These are phyloP conservation scores for Ectropis grisescens DNA, from an alignment of 1,140 invertebrate genomes.

Conservation along the genomic window DNA sequence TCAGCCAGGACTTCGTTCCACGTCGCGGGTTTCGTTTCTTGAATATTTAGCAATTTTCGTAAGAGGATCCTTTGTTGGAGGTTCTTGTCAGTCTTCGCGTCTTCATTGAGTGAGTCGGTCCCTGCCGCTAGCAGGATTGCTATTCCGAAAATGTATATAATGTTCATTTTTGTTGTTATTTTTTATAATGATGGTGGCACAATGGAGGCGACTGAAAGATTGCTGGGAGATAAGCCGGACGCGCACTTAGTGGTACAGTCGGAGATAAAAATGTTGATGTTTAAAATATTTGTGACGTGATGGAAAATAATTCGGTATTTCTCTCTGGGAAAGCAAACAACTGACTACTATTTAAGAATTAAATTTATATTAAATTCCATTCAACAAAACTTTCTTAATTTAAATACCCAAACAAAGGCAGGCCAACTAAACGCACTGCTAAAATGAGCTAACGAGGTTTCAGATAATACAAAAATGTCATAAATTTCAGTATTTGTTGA, in stretches of 20 bases:
- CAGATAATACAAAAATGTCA: too few relatives aligned
- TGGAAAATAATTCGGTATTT: too few relatives aligned
- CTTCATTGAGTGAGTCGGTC: conserved; percentile 10
- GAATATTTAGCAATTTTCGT: conserved; percentile 37
- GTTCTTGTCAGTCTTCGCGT: conserved; percentile 2
- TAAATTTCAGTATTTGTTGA: too few relatives aligned
- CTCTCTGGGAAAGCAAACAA: too few relatives aligned
- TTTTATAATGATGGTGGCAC: conserved; percentile 9
- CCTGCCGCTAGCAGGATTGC: conserved; percentile 8
- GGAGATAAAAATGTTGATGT: conserved; percentile 8
- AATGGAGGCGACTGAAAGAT: conserved; percentile 13
- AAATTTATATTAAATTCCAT: too few relatives aligned
- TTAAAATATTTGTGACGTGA: too few relatives aligned
- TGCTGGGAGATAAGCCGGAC: conserved; percentile 11
- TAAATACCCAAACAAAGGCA: too few relatives aligned
- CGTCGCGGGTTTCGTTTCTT: conserved; percentile 18
- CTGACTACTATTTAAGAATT: too few relatives aligned
- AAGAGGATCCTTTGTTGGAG: conserved; percentile 26
- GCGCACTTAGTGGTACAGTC: conserved; percentile 16
- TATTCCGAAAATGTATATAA: conserved; percentile 10
- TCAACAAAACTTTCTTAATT: too few relatives aligned
- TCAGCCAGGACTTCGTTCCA: conserved; percentile 49
- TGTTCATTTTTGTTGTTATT: conserved; percentile 14
- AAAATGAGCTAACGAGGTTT: too few relatives aligned
- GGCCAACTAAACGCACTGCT: too few relatives aligned